A percentile compares a stretch with the other conserved stretches of the same genome.
These are phyloP conservation scores for Drosophila phalerata DNA, from an alignment of 2,888 invertebrate species.

Conservation along the genomic window DNA sequence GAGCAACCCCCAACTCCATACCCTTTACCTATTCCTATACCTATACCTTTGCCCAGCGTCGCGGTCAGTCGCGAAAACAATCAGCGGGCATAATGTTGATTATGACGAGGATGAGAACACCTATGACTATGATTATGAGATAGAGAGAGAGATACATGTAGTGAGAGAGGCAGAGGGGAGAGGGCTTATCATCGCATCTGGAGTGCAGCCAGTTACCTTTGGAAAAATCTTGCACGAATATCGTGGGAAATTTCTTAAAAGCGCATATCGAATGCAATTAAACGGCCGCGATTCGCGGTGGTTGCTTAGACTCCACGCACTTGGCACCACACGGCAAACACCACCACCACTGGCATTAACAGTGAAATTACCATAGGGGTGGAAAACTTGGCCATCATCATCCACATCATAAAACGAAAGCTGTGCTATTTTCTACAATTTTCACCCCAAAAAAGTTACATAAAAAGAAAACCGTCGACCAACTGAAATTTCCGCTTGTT, in stretches of 20 bases:
- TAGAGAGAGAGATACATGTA: slow-evolving; percentile 7
- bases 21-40: slow-evolving; percentile 36
- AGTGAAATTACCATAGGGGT: slow-evolving; percentile 44
- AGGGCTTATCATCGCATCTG: slow-evolving; percentile 40
- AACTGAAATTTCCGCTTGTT: slow-evolving; percentile 70
- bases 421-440: slow-evolving; percentile 66
- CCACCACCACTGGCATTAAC: slow-evolving; percentile 35
- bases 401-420: slow-evolving; percentile 46
- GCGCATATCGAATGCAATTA: slow-evolving; percentile 80
- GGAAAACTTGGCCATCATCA: slow-evolving; percentile 46
- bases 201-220: slow-evolving; percentile 47
- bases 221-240: slow-evolving; percentile 72
- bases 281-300: slow-evolving; percentile 75
- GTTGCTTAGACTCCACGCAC: slow-evolving; percentile 50
- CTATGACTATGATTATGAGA: slow-evolving; percentile 43
- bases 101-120: slow-evolving; percentile 52
- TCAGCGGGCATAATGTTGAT: slow-evolving; percentile 70
- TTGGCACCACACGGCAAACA: slow-evolving; percentile 42
- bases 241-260: slow-evolving; percentile 81
- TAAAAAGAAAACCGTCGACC: slow-evolving; percentile 16
- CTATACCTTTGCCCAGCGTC: slow-evolving; percentile 21
- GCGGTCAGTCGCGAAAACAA: slow-evolving; percentile 79
- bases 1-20: slow-evolving; percentile 48
- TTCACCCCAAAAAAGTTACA: slow-evolving; percentile 68
- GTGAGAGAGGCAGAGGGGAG: slow-evolving; percentile 24